phyloP scores from a whole-genome alignment of 2,888 invertebrate species.

The Epiblema foenella region DNA sequence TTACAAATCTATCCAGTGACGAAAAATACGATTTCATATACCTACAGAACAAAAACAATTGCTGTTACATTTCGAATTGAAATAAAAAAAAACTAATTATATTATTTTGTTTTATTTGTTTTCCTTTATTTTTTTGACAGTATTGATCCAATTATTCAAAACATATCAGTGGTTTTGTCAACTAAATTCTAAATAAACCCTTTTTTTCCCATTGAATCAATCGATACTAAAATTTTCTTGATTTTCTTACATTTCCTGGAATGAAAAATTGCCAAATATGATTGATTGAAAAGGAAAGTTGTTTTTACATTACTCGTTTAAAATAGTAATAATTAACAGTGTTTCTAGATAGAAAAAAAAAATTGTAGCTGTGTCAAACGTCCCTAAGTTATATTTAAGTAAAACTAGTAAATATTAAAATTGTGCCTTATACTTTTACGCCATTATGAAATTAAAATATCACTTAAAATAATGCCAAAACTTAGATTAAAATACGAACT shows the following conservation, averaged over 20 bases:
- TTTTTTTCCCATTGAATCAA: slow-evolving; percentile 31
- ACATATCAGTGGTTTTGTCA: slow-evolving; percentile 67
- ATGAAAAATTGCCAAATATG: slow-evolving; percentile 59
- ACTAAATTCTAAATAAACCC: not conserved
- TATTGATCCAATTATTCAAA: slow-evolving; percentile 62
- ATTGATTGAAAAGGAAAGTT: not conserved
- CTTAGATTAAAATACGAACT: slow-evolving; percentile 60
- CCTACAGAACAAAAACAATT: slow-evolving; percentile 65
- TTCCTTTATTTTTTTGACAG: slow-evolving; percentile 57
- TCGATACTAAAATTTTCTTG: not conserved
- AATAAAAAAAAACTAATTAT: slow-evolving; percentile 75
- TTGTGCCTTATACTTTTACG: slow-evolving; percentile 83
- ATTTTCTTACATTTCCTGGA: no score
- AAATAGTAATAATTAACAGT: slow-evolving; percentile 11
- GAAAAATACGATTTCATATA: slow-evolving; percentile 80
- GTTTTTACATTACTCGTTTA: not conserved
- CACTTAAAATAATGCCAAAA: slow-evolving; percentile 76
- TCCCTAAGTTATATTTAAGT: slow-evolving; percentile 70
- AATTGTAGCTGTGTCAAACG: slow-evolving; percentile 71
- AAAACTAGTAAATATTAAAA: slow-evolving; percentile 76
- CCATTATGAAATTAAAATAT: slow-evolving; percentile 81
- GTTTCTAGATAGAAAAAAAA: slow-evolving; percentile 51
- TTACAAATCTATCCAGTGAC: slow-evolving; percentile 79
- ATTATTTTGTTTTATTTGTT: slow-evolving; percentile 71
- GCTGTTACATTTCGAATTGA: slow-evolving; percentile 82